A percentile compares a stretch with the other conserved stretches of the same genome.
Conservation (phyloP, 1,140 invertebrate species). For the Portunus trituberculatus region DNA sequence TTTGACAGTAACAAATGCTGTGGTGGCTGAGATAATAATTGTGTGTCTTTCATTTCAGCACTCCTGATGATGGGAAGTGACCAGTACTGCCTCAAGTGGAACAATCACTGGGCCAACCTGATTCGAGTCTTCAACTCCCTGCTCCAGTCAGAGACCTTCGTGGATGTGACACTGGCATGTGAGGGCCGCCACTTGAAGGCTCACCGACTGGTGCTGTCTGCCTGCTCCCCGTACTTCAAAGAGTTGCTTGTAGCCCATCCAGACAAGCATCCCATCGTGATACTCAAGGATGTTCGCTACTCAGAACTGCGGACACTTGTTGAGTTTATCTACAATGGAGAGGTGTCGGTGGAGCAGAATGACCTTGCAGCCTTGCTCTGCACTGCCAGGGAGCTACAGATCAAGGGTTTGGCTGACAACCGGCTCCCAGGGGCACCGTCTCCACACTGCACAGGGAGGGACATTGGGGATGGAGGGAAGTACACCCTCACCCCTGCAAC, state of each 20-base stretch:
- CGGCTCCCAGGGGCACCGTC: constrained; percentile 79
- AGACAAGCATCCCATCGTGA: constrained; percentile 94
- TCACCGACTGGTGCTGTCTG: constrained; percentile 95
- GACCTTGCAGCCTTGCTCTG: constrained; percentile 92
- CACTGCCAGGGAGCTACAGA: constrained; percentile 90
- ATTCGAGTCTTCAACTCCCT: constrained; percentile 95
- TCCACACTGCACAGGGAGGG: constrained; percentile 42
- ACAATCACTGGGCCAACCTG: constrained; percentile 92
- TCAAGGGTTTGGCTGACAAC: constrained; percentile 92
- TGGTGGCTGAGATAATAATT: background rate
- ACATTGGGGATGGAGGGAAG: constrained; percentile 2
- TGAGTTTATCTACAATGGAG: constrained; percentile 96
- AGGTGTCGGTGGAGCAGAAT: constrained; percentile 95
- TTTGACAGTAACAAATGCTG: background rate
- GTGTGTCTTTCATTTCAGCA: constrained; percentile 81
- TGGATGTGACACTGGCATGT: constrained; percentile 94
- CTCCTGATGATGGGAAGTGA: constrained; percentile 88
- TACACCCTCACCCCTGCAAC: constrained; percentile 49
- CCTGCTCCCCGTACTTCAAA: constrained; percentile 97
- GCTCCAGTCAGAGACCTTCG: constrained; percentile 93
- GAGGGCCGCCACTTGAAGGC: constrained; percentile 94
- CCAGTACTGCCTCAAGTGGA: constrained; percentile 96
- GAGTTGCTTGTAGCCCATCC: constrained; percentile 94
- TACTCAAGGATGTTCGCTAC: constrained; percentile 93
- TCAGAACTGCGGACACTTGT: constrained; percentile 92